These are phyloP conservation scores for Rhorus exstirpatorius DNA, from an alignment of 2,888 invertebrate species.

Conservation along the genomic window DNA sequence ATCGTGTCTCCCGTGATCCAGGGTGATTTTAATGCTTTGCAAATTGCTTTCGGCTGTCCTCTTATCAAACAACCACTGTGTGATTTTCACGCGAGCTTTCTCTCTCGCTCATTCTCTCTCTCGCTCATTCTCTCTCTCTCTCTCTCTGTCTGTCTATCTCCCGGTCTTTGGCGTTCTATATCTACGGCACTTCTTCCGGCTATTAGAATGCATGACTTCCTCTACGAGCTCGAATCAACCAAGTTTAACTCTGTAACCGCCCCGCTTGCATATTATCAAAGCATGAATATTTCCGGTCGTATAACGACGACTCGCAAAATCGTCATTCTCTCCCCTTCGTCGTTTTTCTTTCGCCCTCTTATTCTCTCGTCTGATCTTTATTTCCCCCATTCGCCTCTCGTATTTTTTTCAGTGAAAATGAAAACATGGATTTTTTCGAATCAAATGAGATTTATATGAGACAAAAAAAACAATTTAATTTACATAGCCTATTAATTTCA, in stretches of 20 bases:
- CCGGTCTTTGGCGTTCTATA: slow-evolving; percentile 38
- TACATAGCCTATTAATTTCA: too few species aligned
- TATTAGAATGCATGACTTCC: slow-evolving; percentile 44
- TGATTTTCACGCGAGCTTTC: slow-evolving; percentile 17
- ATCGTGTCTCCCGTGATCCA: slow-evolving; percentile 4
- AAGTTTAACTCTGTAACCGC: slow-evolving; percentile 48
- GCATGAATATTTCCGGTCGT: slow-evolving; percentile 52
- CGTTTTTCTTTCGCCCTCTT: slow-evolving; percentile 3
- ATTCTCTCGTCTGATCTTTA: neutral
- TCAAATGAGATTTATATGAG: neutral
- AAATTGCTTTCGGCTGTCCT: slow-evolving; percentile 9
- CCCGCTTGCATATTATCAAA: slow-evolving; percentile 69
- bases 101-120: slow-evolving; percentile 20
- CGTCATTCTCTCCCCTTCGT: slow-evolving; percentile 13
- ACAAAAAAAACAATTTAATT: neutral
- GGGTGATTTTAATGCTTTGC: slow-evolving; percentile 14
- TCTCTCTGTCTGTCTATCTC: slow-evolving; percentile 13
- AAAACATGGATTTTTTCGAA: neutral
- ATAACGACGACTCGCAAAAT: slow-evolving; percentile 34
- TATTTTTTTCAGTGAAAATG: neutral
- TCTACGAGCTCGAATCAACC: slow-evolving; percentile 46
- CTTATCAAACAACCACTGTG: neutral
- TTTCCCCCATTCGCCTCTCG: slow-evolving; percentile 1
- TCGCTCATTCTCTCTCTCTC: slow-evolving; percentile 22
- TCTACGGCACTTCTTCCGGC: slow-evolving; percentile 54